Conservation (phyloP, 2,888 invertebrate genomes). For the Brachypalpus laphriformis region DNA sequence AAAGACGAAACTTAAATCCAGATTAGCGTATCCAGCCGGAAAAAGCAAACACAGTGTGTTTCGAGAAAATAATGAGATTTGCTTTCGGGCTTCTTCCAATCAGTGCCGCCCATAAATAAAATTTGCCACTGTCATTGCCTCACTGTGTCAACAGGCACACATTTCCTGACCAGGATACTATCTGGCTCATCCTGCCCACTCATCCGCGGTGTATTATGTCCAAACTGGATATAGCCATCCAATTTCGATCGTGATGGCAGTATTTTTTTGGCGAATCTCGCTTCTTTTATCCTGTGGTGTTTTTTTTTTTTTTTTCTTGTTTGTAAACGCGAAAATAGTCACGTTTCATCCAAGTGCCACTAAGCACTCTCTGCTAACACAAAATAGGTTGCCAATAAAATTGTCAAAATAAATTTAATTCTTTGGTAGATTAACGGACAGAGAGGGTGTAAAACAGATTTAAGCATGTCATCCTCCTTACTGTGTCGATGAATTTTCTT, state of each 20-base stretch:
- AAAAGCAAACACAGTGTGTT: conserved; percentile 1
- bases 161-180: conserved; percentile 15
- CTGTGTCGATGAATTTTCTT: neutral
- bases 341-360: conserved; percentile 28
- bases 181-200: neutral
- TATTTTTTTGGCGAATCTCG: neutral
- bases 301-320: neutral
- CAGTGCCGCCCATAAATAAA: conserved; percentile 25
- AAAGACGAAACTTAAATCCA: conserved; percentile 18
- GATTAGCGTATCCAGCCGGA: conserved; percentile 8
- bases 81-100: conserved; percentile 7
- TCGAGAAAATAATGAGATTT: conserved; percentile 26
- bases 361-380: conserved; percentile 19
- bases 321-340: conserved; percentile 29
- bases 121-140: conserved; percentile 7
- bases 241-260: conserved; percentile 23
- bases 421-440: conserved; percentile 29
- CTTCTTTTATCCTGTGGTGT: neutral
- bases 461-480: neutral
- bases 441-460: conserved; percentile 21
- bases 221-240: conserved; percentile 11
- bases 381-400: conserved; percentile 45
- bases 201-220: conserved; percentile 8
- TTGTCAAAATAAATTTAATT: conserved; percentile 48
- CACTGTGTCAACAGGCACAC: conserved; percentile 23